These are phyloP conservation scores for Bombyx mandarina DNA, from an alignment of 1,140 invertebrate species.

Conservation along the genomic window DNA sequence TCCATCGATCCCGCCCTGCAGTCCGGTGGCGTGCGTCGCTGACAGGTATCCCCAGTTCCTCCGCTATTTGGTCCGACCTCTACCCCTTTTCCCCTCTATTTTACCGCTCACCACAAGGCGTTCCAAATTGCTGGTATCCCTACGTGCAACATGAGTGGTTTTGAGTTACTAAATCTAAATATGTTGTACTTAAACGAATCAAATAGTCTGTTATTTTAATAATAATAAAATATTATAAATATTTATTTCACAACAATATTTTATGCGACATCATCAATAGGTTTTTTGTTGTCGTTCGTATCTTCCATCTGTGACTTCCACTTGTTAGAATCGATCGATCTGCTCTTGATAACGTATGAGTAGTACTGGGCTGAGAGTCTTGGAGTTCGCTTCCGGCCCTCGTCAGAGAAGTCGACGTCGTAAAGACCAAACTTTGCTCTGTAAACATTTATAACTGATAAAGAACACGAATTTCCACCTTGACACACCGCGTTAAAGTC, in stretches of 20 bases:
- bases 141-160: too few relatives aligned
- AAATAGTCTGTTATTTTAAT: too few relatives aligned
- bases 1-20: too few relatives aligned
- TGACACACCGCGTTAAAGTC: neutral
- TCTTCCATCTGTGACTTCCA: constrained; percentile 8
- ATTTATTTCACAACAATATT: neutral
- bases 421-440: constrained; percentile 79
- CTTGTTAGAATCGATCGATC: constrained; percentile 3
- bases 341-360: too few relatives aligned
- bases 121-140: too few relatives aligned
- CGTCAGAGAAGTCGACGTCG: constrained; percentile 77
- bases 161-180: too few relatives aligned
- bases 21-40: too few relatives aligned
- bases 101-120: too few relatives aligned
- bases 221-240: neutral
- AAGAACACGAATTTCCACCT: neutral
- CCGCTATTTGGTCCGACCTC: too few relatives aligned
- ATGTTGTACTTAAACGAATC: too few relatives aligned
- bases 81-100: too few relatives aligned
- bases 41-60: too few relatives aligned
- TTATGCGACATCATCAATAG: neutral
- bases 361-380: constrained; percentile 72
- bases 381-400: constrained; percentile 72
- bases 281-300: neutral
- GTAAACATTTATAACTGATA: constrained; percentile 6